These are phyloP conservation scores for Tyria jacobaeae DNA, from an alignment of 2,888 invertebrate genomes.

Conservation along the genomic window DNA sequence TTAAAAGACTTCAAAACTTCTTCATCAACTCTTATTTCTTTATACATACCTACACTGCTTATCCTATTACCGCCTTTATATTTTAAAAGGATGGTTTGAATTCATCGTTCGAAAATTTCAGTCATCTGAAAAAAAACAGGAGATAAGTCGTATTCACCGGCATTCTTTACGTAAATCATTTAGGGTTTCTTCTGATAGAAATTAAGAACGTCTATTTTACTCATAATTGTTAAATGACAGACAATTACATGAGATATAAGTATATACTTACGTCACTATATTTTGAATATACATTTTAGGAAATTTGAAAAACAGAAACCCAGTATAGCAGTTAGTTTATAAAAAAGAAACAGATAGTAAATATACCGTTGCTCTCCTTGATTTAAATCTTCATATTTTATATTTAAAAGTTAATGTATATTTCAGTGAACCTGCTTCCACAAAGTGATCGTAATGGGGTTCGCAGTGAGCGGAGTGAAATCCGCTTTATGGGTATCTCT, in stretches of 20 bases:
- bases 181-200: neutral
- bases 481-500: conserved; percentile 75
- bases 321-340: no score
- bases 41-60: neutral
- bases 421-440: conserved; percentile 64
- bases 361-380: no score
- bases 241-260: no score
- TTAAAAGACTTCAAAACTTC: no score
- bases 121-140: neutral
- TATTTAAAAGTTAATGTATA: conserved; percentile 41
- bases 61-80: neutral
- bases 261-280: neutral
- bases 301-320: no score
- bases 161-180: neutral
- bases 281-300: no score
- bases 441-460: conserved; percentile 69
- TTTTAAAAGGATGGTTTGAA: conserved; percentile 3
- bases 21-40: no score
- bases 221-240: no score
- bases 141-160: neutral
- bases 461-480: conserved; percentile 64
- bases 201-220: neutral
- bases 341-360: no score
- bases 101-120: neutral
- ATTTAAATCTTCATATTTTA: conserved; percentile 34